Base-by-base conservation (phyloP, 2,113 vertebrate species). In the Phrynocephalus versicolor region DNA sequence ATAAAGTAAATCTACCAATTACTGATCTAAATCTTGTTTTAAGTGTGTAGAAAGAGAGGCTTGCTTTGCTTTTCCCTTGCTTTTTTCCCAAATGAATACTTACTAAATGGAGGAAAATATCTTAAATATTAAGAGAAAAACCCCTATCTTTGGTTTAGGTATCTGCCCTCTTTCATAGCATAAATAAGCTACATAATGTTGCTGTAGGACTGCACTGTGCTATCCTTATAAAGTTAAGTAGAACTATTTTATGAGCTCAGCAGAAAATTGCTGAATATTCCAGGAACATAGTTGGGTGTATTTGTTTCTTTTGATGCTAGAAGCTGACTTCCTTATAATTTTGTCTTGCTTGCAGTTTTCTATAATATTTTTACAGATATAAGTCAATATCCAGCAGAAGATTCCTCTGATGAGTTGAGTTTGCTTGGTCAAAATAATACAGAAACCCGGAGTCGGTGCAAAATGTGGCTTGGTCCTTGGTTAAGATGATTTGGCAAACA, bases 41-140 rank as follows among this genome's bases (percentile, higher is more conserved):
- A 84, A 83, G 85, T 85, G 84, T 85, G 79, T 33, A 21, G 55
- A 35, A 89, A 91, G 86, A 89, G 14, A 41, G 85, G 21, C n/a
- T 86, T 75, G 33, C 18, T 45, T 62, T 9, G 51, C 33, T 51
- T 51, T 51, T 51, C 10, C 45, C 10, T 51, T 51, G 5, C 45
- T 51, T 51, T 51, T 51, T 51, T 51, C 10, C 45, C 9, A 67
- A 67, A 10, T 12, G 25, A 67, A 67, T 12, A n/a, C 30, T 30
- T 30, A 30, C 27, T 67, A 67, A 67, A 67, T 30, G 64, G 64
- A 67, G 23, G 27, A 77, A 33, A 77, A 78, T 65, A 74, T 51
- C 39, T 15, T 67, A 78, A 19, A 57, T 65, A n/a, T 41, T 33
- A 55, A 33, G 33, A 83, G 0, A 64, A 41, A n/a, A 23, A 39